phyloP scores from a whole-genome alignment of 1,140 invertebrate genomes.

The Harpegnathos saltator region DNA sequence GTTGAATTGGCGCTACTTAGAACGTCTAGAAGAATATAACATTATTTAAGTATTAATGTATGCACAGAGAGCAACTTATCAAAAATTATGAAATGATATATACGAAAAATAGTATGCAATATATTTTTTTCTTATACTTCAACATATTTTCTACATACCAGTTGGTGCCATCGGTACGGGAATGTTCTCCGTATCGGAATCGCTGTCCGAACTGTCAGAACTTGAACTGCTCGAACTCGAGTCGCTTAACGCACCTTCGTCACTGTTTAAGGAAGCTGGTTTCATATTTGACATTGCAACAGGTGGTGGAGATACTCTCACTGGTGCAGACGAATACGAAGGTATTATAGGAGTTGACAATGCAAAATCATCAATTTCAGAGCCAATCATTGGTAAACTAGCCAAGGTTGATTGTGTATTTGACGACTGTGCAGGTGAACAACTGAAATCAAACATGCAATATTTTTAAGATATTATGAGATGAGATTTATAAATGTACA shows the following conservation, averaged over 20 bases:
- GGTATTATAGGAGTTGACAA: slow-evolving; percentile 68
- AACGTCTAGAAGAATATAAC: slow-evolving; percentile 77
- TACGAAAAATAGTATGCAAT: too few relatives aligned
- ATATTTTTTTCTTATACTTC: background rate
- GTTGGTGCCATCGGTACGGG: slow-evolving; percentile 69
- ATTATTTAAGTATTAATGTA: slow-evolving; percentile 16
- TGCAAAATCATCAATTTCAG: slow-evolving; percentile 87
- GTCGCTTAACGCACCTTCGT: slow-evolving; percentile 77
- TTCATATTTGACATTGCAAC: slow-evolving; percentile 50
- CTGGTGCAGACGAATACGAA: slow-evolving; percentile 52
- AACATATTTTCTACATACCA: slow-evolving; percentile 66
- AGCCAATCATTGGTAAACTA: slow-evolving; percentile 91
- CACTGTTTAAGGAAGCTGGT: slow-evolving; percentile 62
- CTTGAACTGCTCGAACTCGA: slow-evolving; percentile 82
- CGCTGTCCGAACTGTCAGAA: slow-evolving; percentile 82
- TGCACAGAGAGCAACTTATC: background rate
- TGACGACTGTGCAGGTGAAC: slow-evolving; percentile 86
- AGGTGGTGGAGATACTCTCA: slow-evolving; percentile 66
- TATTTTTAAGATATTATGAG: background rate
- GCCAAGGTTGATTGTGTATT: slow-evolving; percentile 88
- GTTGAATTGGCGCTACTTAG: slow-evolving; percentile 77
- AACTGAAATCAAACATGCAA: slow-evolving; percentile 80
- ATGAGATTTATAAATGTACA: slow-evolving; percentile 39
- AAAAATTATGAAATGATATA: too few relatives aligned
- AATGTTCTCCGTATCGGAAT: slow-evolving; percentile 79